Evolutionary conservation across 1,140 invertebrate species (phyloP), one percentile per base, ranked within the genome.

Genomic region (Bradynema listronoti): DNA sequence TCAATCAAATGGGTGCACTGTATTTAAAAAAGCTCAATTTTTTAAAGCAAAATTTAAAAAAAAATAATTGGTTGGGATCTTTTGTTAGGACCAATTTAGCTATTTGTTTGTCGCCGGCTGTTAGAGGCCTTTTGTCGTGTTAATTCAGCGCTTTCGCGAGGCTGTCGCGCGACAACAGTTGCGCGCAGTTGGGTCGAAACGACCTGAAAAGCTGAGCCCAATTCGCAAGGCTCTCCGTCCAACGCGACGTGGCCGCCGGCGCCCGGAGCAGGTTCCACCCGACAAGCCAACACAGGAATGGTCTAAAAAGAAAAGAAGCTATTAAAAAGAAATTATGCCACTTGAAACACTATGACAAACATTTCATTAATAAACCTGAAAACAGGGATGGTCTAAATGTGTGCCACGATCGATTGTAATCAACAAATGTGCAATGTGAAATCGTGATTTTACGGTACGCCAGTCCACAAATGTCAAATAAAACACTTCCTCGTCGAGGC

Each of bases 271-370:
- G 70, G 70, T 41, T 77, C 69, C 14, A 72, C 56, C 11, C 70
- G 69, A 29, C 74, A 77, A 25, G 73, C 73, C 9, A 36, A 46
- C 5, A 77, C 73, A 11, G 70, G 73, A 42, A 72, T 75, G n/a
- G 66, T 64, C 63, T 68, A 36, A 55, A 42, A 49, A 9, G 33
- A 62, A 34, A 19, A 56, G 1, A 4, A 16, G n/a, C 22, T 7
- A 30, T 14, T 49, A n/a, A n/a, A n/a, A n/a, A n/a, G n/a, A 49
- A 9, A 9, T 49, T 49, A 14, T 56, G 16, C 7, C 53, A 62
- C 29, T 61, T n/a, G 7, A 61, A 61, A 25, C 52, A 62, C 16
- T 5, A 57, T 39, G 30, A 67, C 16, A 7, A 55, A 6, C 19
- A 24, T 19, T 66, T 29, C 4, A 43, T 4, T 22, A 9, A 3